Evolutionary conservation across 2,797 vertebrate species (phyloP).

Genomic region (Alouatta caraya): DNA sequence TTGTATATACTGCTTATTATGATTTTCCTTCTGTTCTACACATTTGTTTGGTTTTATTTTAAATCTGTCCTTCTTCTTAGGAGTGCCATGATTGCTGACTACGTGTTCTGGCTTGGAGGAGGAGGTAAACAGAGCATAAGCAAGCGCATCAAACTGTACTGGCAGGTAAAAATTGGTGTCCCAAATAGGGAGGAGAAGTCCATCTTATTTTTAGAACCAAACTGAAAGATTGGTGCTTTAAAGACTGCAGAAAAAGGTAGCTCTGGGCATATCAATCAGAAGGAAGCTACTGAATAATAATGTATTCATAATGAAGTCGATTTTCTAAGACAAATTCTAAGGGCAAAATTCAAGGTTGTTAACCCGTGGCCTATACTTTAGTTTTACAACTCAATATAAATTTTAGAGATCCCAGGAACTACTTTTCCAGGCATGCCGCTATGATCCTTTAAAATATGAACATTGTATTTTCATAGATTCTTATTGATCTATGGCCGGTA

Average conservation of each 20-base stretch:
- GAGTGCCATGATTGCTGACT: constrained; percentile 90
- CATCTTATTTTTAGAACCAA: constrained; percentile 83
- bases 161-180: constrained; percentile 91
- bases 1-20: not conserved
- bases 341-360: constrained; percentile 83
- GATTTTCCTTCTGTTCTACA: not conserved
- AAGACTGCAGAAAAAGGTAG: constrained; percentile 87
- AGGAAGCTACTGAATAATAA: constrained; percentile 77
- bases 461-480: constrained; percentile 69
- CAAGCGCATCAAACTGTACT: constrained; percentile 92
- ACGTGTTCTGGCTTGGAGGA: constrained; percentile 87
- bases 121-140: constrained; percentile 84
- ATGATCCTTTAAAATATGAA: constrained; percentile 65
- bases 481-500: constrained; percentile 68
- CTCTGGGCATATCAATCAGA: constrained; percentile 88
- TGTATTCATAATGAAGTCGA: constrained; percentile 85
- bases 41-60: constrained; percentile 18
- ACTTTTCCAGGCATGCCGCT: constrained; percentile 69
- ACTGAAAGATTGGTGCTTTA: constrained; percentile 90
- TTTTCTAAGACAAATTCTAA: constrained; percentile 84
- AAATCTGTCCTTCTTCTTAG: constrained; percentile 82
- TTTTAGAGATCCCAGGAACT: constrained; percentile 73
- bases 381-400: constrained; percentile 82
- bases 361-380: constrained; percentile 81
- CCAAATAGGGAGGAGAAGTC: constrained; percentile 72